These are phyloP conservation scores for Amphipyra tragopoginis DNA, from an alignment of 2,888 invertebrate genomes.

Conservation along the genomic window DNA sequence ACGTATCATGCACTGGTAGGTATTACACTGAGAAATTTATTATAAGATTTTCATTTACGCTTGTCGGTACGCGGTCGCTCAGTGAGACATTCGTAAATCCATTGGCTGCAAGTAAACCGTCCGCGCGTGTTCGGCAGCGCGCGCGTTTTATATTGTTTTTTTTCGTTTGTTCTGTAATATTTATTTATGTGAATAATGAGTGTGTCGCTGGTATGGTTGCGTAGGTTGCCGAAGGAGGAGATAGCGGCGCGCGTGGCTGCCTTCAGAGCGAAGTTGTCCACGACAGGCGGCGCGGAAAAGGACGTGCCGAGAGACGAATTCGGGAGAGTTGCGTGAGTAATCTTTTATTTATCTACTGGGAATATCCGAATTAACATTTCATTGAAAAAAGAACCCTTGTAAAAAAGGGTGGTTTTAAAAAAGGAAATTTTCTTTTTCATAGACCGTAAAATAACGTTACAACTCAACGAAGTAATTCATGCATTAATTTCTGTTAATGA, in stretches of 20 bases:
- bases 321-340: constrained; percentile 93
- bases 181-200: constrained; percentile 73
- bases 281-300: constrained; percentile 86
- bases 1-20: constrained; percentile 87
- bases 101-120: constrained; percentile 46
- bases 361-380: not conserved
- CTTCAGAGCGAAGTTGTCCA: constrained; percentile 96
- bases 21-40: constrained; percentile 74
- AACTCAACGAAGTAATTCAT: constrained; percentile 14
- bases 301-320: constrained; percentile 94
- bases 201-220: constrained; percentile 86
- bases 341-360: constrained; percentile 38
- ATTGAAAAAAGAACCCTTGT: not conserved
- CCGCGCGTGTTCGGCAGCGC: constrained; percentile 42
- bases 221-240: constrained; percentile 95
- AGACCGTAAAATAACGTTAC: not conserved
- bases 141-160: constrained; percentile 38
- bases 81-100: constrained; percentile 50
- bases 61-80: constrained; percentile 66
- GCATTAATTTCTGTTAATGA: constrained; percentile 22
- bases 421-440: not conserved
- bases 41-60: constrained; percentile 74
- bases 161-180: constrained; percentile 39
- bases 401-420: not conserved
- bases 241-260: constrained; percentile 96